Evolutionary conservation across 2,797 vertebrate genomes (phyloP).

Genomic region (Sebastes trivittatus): DNA sequence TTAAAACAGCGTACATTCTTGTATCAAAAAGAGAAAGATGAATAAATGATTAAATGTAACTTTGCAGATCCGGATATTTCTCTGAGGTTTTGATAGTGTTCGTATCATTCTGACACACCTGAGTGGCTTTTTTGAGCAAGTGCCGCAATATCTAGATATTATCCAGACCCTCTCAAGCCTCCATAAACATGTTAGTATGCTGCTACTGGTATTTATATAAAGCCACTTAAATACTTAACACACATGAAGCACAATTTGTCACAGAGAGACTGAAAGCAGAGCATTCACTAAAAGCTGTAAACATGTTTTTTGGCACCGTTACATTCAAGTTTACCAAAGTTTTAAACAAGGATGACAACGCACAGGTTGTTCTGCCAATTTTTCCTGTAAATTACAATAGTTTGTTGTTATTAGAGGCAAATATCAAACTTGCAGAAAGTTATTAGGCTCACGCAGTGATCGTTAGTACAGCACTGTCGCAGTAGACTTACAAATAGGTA

Average conservation of each 20-base stretch:
- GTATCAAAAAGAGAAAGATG: neutral
- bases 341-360: constrained; percentile 1
- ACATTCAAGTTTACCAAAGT: neutral
- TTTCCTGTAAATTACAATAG: neutral
- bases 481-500: constrained; percentile 47
- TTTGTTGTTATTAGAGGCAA: constrained; percentile 12
- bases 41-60: neutral
- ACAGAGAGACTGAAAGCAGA: constrained; percentile 37
- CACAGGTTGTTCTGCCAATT: constrained; percentile 8
- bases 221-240: constrained; percentile 60
- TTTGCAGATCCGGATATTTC: constrained; percentile 14
- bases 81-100: neutral
- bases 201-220: constrained; percentile 69
- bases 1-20: neutral
- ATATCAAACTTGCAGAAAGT: constrained; percentile 21
- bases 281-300: neutral
- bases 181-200: constrained; percentile 73
- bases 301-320: constrained; percentile 5
- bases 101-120: constrained; percentile 68
- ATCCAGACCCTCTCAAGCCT: constrained; percentile 81
- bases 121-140: constrained; percentile 75
- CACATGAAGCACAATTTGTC: constrained; percentile 51
- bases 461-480: constrained; percentile 26
- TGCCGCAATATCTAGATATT: constrained; percentile 77
- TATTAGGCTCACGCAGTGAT: constrained; percentile 34